A percentile compares a stretch with the other conserved stretches of the same genome.
Conservation (phyloP, 1,140 invertebrate species). For the Dysdera silvatica region DNA sequence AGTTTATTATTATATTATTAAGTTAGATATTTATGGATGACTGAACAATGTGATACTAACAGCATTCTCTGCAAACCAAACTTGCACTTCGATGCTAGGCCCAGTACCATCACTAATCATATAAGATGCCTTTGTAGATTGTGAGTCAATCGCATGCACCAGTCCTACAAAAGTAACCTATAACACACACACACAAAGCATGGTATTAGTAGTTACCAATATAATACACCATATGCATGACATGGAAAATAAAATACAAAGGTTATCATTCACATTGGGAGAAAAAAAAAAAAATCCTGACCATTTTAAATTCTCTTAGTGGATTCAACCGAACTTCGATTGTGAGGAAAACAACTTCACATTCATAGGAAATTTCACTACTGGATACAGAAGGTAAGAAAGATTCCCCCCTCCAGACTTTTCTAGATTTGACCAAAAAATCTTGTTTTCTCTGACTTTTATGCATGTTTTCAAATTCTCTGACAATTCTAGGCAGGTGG, state of each 20-base stretch:
- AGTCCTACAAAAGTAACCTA: conserved; percentile 27
- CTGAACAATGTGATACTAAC: background rate
- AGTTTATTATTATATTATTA: too few species aligned
- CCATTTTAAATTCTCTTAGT: background rate
- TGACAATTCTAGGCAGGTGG: background rate
- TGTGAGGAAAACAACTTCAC: too few species aligned
- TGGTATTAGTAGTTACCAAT: background rate
- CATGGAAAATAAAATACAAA: background rate
- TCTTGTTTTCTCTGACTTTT: too few species aligned
- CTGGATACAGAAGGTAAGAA: too few species aligned
- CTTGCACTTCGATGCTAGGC: conserved; percentile 20
- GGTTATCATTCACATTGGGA: background rate
- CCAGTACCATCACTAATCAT: conserved; percentile 13
- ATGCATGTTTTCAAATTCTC: too few species aligned
- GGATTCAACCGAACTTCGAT: too few species aligned
- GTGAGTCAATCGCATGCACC: conserved; percentile 18
- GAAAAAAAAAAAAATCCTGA: background rate
- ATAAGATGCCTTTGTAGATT: conserved; percentile 22
- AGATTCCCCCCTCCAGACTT: too few species aligned
- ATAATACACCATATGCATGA: background rate
- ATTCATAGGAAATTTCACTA: too few species aligned
- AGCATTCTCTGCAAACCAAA: conserved; percentile 29
- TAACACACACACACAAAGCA: background rate
- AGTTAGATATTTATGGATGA: too few species aligned
- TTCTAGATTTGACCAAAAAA: too few species aligned